Percentiles rank a stretch among this genome's conserved stretches.
Conservation (phyloP, 2,888 invertebrate species). For the Callimorpha dominula region DNA sequence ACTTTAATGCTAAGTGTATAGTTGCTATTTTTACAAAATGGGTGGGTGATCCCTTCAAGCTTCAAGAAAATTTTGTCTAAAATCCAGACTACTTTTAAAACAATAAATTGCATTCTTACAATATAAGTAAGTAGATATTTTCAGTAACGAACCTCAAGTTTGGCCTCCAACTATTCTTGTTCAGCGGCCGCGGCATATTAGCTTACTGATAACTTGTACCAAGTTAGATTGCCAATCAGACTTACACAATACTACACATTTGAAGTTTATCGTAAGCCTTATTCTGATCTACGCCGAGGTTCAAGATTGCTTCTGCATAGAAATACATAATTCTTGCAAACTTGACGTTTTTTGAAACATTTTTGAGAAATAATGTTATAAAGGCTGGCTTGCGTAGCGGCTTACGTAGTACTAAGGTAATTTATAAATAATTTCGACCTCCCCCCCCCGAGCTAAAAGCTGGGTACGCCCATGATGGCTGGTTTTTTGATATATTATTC, state of each 20-base stretch:
- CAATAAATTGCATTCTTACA: neutral
- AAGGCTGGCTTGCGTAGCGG: no score
- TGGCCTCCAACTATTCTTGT: neutral
- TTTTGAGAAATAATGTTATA: neutral
- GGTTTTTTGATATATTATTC: no score
- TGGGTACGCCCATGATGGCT: no score
- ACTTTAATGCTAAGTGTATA: no score
- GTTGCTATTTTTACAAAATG: no score
- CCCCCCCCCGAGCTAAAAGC: no score
- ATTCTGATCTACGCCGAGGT: slow-evolving; percentile 2
- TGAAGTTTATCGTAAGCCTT: slow-evolving; percentile 23
- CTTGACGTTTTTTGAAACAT: neutral
- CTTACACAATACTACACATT: slow-evolving; percentile 53
- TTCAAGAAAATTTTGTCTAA: no score
- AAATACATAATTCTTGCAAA: no score
- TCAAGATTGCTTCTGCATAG: neutral
- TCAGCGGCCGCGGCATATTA: slow-evolving; percentile 26
- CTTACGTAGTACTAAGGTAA: no score
- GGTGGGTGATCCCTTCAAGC: no score
- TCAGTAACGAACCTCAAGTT: neutral
- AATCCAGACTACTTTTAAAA: neutral
- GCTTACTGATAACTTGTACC: slow-evolving; percentile 41
- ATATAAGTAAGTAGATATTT: neutral
- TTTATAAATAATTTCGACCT: no score
- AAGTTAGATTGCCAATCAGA: slow-evolving; percentile 66